Base-by-base conservation (phyloP, 1,140 invertebrate species). In the Glossosoma conforme region DNA sequence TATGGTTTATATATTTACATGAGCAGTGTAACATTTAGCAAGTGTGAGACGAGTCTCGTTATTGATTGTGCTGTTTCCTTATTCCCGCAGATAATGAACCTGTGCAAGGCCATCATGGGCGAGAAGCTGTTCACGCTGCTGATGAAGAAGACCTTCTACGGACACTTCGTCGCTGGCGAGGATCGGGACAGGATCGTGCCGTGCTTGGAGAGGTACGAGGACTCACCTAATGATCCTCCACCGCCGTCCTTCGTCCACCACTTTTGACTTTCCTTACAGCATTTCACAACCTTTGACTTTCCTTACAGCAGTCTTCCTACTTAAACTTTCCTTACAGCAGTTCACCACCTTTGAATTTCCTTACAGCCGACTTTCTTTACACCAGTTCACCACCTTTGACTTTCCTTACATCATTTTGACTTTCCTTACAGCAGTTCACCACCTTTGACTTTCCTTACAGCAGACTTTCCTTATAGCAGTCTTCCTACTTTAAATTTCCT, bases 121-220 rank as follows among this genome's bases (percentile, higher is more conserved):
- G 83, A 91, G 59, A 79, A 67, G 51, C 65, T 98, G 6, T 99
- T 99, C 71, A 80, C 84, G 13, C 60, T 72, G n/a, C 54, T 96
- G 28, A 97, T 98, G 91, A 93, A 93, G 69, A 74, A 80, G 1
- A 95, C 95, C 14, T 97, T 99, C 75, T 99, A 98, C 69, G 96
- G 96, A 9, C 97, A 99, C 70, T 99, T 99, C 75, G 96, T 99
- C 18, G 94, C 93, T 32, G 94, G 94, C 13, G 91, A 96, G 71
- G 87, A 94, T 70, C 89, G 91, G 65, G 77, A 83, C 62, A 85
- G 84, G 63, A 95, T 96, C 62, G 82, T 85, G 52, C 93, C 94
- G 9, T 82, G 83, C 33, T 76, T 93, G 28, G 82, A 90, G 61
- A 80, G 77, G 77, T 78, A 54, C 32, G 11, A 4, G n/a, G 15